These are phyloP conservation scores for Ephialtes manifestator DNA, from an alignment of 2,888 invertebrate genomes.

Conservation along the genomic window DNA sequence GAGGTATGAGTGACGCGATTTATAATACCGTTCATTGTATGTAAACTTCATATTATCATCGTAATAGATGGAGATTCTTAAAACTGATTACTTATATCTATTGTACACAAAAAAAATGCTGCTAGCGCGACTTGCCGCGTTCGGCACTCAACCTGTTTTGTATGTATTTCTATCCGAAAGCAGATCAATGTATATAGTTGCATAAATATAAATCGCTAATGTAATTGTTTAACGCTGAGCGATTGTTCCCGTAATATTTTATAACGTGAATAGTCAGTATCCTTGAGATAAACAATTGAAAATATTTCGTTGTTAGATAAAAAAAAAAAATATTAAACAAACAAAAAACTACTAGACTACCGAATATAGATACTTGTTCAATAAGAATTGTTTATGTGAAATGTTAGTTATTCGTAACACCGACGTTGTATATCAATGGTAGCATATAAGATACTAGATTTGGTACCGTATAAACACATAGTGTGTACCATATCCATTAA, in stretches of 20 bases:
- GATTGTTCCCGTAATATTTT: constrained; percentile 57
- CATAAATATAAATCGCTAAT: constrained; percentile 57
- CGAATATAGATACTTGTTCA: constrained; percentile 62
- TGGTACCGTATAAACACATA: constrained; percentile 65
- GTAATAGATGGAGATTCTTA: constrained; percentile 46
- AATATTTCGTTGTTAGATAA: constrained; percentile 72
- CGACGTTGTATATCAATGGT: constrained; percentile 67
- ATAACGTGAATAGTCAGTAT: constrained; percentile 52
- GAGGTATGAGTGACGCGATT: constrained; percentile 29
- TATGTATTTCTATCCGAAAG: constrained; percentile 56
- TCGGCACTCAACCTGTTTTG: constrained; percentile 46
- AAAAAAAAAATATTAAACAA: constrained; percentile 76
- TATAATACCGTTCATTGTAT: constrained; percentile 31
- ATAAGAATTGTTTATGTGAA: constrained; percentile 68
- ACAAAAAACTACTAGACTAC: constrained; percentile 47
- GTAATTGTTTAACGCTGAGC: constrained; percentile 49
- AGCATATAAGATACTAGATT: constrained; percentile 60
- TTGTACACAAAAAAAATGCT: constrained; percentile 38
- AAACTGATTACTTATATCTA: constrained; percentile 32
- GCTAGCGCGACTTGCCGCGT: constrained; percentile 17
- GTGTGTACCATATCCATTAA: constrained; percentile 59
- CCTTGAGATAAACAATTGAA: constrained; percentile 28
- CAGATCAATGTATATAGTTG: constrained; percentile 64
- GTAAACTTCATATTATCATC: constrained; percentile 33
- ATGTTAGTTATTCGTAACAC: constrained; percentile 68